Conservation (phyloP, 2,888 invertebrate genomes). For the Hyposoter didymator region DNA sequence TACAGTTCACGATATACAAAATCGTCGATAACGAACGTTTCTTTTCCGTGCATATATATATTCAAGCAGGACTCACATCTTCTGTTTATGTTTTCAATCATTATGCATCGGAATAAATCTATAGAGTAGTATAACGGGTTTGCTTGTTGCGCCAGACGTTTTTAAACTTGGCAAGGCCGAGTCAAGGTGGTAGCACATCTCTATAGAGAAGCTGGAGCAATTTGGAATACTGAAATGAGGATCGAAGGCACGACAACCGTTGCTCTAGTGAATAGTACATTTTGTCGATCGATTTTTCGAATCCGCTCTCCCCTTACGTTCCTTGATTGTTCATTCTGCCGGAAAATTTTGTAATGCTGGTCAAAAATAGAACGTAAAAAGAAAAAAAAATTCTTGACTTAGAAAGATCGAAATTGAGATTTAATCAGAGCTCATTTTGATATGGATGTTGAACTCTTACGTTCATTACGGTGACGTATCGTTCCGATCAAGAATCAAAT, state of each 20-base stretch:
- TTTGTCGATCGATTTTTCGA: background rate
- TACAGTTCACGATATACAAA: background rate
- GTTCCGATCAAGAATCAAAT: constrained; percentile 15
- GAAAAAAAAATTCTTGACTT: background rate
- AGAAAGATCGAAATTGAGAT: constrained; percentile 17
- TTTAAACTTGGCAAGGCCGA: constrained; percentile 59
- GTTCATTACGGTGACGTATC: constrained; percentile 32
- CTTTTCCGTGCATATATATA: background rate
- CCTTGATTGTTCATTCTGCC: too few relatives aligned
- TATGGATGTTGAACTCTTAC: constrained; percentile 17
- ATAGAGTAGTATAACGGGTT: constrained; percentile 55
- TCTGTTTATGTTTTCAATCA: background rate
- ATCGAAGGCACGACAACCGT: background rate
- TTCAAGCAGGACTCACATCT: background rate
- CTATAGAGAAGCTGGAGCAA: background rate
- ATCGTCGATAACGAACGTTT: background rate
- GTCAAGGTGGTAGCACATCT: constrained; percentile 54
- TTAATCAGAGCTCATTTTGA: constrained; percentile 16
- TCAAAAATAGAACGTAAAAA: background rate
- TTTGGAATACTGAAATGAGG: background rate
- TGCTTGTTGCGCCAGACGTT: constrained; percentile 49
- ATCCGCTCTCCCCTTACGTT: too few relatives aligned
- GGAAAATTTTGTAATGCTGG: background rate
- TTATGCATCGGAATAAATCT: constrained; percentile 16
- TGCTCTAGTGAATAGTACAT: background rate